Conservation (phyloP, 2,797 vertebrate genomes). For the Takifugu rubripes region DNA sequence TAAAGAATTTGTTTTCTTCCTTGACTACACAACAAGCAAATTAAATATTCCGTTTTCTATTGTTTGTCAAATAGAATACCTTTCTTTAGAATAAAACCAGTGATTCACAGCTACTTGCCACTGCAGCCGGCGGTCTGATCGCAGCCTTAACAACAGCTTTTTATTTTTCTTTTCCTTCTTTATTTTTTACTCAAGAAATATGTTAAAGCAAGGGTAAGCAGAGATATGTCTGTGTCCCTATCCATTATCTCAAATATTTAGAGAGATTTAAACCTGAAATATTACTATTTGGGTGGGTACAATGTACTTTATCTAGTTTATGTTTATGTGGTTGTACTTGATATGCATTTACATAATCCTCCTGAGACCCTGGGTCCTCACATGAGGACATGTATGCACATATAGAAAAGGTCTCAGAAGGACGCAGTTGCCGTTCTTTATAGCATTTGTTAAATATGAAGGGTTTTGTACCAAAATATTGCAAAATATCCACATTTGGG, state of each 20-base stretch:
- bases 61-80: slow-evolving; percentile 16
- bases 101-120: slow-evolving; percentile 5
- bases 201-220: slow-evolving; percentile 87
- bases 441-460: slow-evolving; percentile 15
- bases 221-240: slow-evolving; percentile 33
- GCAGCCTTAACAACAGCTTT: slow-evolving; percentile 23
- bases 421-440: slow-evolving; percentile 3
- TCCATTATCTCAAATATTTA: slow-evolving; percentile 17
- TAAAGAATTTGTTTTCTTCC: too few species aligned
- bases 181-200: slow-evolving; percentile 82
- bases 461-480: slow-evolving; percentile 40
- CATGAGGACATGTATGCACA: too few species aligned
- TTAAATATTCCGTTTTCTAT: slow-evolving; percentile 28
- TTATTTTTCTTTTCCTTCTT: slow-evolving; percentile 41
- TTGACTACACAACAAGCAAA: slow-evolving; percentile 4
- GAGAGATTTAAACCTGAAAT: slow-evolving; percentile 7
- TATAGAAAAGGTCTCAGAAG: too few species aligned
- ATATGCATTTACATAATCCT: slow-evolving; percentile 8
- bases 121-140: slow-evolving; percentile 5
- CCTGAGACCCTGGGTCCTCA: too few species aligned
- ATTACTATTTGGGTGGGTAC: not conserved
- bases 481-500: slow-evolving; percentile 42
- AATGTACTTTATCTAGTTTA: slow-evolving; percentile 6
- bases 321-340: slow-evolving; percentile 15
- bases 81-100: slow-evolving; percentile 16